Evolutionary conservation across 2,888 invertebrate species (phyloP), one percentile per base, ranked within the genome.

Genomic region (Fragum fragum): DNA sequence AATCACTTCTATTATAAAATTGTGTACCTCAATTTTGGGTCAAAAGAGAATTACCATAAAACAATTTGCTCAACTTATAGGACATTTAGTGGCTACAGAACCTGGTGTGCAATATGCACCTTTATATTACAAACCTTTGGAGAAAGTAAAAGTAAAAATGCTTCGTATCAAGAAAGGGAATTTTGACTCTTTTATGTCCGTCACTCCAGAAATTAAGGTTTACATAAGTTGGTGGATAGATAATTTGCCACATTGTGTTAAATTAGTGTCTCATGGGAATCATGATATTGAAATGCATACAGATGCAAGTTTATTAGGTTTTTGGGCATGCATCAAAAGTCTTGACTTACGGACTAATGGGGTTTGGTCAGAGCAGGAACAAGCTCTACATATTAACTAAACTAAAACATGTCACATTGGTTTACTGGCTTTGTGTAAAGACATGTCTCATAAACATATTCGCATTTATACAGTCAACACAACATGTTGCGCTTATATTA

Each of bases 31-130:
- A 21, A 18, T 21, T 6, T 55, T 18, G n/a, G n/a, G 42, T n/a
- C n/a, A n/a, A n/a, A n/a, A n/a, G n/a, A n/a, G n/a, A n/a, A n/a
- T n/a, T n/a, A n/a, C n/a, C n/a, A n/a, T n/a, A n/a, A n/a, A n/a
- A n/a, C n/a, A n/a, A n/a, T n/a, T n/a, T n/a, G n/a, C n/a, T n/a
- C n/a, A n/a, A n/a, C n/a, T n/a, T n/a, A n/a, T n/a, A n/a, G n/a
- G n/a, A n/a, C n/a, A n/a, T n/a, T n/a, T n/a, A 47, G 75, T 87
- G 1, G 77, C 82, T 7, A 32, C 76, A 18, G 75, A 73, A 21
- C 80, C 80, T 32, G 84, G 75, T 0, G 80, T 80, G 16, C 57
- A 76, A 42, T 80, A 77, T 79, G 87, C 82, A 6, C 76, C n/a
- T n/a, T n/a, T n/a, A n/a, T n/a, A n/a, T n/a, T n/a, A n/a, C n/a